phyloP scores from a whole-genome alignment of 2,113 vertebrate genomes.

The Thamnaconus septentrionalis region DNA sequence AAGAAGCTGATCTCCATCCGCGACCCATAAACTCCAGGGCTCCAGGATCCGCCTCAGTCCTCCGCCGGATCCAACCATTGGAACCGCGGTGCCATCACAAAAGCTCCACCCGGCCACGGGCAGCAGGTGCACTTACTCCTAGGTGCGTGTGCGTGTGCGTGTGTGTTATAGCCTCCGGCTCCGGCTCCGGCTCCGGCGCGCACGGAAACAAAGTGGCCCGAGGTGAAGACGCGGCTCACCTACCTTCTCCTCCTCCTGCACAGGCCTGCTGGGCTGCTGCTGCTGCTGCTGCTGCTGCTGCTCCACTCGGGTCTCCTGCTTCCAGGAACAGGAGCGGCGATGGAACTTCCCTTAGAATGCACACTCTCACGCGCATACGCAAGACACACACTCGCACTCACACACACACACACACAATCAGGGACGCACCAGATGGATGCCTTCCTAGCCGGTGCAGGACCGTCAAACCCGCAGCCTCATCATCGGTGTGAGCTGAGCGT shows the following conservation, averaged over 20 bases:
- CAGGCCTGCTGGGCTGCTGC: constrained; percentile 17
- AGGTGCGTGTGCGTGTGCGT: constrained; percentile 13
- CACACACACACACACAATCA: constrained; percentile 2
- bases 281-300: constrained; percentile 5
- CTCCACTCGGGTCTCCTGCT: constrained; percentile 41
- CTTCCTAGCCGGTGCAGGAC: constrained; percentile 64
- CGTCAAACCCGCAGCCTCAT: constrained; percentile 64
- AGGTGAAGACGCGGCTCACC: constrained; percentile 17
- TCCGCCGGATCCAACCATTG: too few species aligned
- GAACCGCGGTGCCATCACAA: background rate
- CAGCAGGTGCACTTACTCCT: constrained; percentile 5
- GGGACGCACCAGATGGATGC: constrained; percentile 65
- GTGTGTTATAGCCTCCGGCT: background rate
- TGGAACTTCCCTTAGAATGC: constrained; percentile 56
- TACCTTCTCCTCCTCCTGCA: constrained; percentile 47
- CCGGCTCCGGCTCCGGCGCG: constrained; percentile 23
- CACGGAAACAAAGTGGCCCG: constrained; percentile 49
- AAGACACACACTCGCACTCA: constrained; percentile 4
- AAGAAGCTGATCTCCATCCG: constrained; percentile 60
- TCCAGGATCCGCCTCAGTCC: too few species aligned
- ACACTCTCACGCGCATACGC: background rate
- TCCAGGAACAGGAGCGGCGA: constrained; percentile 45
- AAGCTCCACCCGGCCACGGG: background rate
- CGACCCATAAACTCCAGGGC: constrained; percentile 40
- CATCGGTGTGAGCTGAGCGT: background rate